Conservation (phyloP, 2,888 invertebrate genomes). For the Phyllotreta striolata region DNA sequence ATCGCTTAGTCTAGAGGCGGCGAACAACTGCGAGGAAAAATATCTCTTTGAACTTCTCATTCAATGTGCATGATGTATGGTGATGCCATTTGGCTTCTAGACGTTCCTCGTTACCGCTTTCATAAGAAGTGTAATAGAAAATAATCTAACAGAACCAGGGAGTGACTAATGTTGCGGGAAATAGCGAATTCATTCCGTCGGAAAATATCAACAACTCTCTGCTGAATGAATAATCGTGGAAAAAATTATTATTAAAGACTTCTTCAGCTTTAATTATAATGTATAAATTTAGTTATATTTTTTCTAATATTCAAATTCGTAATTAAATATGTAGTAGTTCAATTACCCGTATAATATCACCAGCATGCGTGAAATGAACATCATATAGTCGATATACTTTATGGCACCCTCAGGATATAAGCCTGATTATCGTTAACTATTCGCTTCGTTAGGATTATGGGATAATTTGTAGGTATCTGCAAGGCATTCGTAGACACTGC, state of each 20-base stretch:
- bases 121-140: slow-evolving; percentile 23
- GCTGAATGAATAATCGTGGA: neutral
- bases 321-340: too few relatives aligned
- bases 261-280: too few relatives aligned
- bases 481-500: slow-evolving; percentile 9
- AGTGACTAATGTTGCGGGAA: slow-evolving; percentile 17
- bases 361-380: too few relatives aligned
- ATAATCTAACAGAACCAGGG: slow-evolving; percentile 1
- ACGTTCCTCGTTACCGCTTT: slow-evolving; percentile 22
- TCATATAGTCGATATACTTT: neutral
- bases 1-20: slow-evolving; percentile 17
- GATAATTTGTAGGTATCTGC: neutral
- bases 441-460: neutral
- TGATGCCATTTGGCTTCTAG: slow-evolving; percentile 22
- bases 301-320: too few relatives aligned
- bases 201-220: too few relatives aligned
- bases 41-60: slow-evolving; percentile 21
- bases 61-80: slow-evolving; percentile 19
- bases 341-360: too few relatives aligned
- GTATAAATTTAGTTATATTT: too few relatives aligned
- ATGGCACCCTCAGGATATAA: slow-evolving; percentile 6
- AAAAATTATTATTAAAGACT: neutral
- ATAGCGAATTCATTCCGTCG: neutral
- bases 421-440: neutral
- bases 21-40: slow-evolving; percentile 18